phyloP scores from a whole-genome alignment of 2,113 vertebrate genomes.

The Catharus minimus region DNA sequence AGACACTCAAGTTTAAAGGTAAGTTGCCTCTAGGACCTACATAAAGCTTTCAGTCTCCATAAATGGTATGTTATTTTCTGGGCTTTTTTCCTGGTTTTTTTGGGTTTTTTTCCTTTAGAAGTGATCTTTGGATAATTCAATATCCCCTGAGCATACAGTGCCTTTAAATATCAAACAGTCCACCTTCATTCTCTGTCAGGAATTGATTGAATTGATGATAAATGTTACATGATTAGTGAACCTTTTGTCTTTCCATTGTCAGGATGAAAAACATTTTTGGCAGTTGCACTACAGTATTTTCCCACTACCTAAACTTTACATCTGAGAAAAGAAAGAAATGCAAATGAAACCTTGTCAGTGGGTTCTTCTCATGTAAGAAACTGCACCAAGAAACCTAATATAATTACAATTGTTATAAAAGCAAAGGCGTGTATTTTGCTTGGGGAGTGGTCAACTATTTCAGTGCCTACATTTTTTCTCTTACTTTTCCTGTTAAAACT shows the following conservation, averaged over 20 bases:
- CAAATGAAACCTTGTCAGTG: not conserved
- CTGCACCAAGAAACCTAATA: not conserved
- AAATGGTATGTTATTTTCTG: not conserved
- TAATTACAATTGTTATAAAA: not conserved
- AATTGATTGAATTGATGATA: not conserved
- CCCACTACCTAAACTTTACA: not conserved
- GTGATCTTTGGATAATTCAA: not conserved
- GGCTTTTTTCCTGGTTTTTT: not conserved
- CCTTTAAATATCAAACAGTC: slow-evolving; percentile 13
- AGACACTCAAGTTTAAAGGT: not conserved
- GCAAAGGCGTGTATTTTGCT: not conserved
- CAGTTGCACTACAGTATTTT: not conserved
- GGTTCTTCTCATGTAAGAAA: not conserved
- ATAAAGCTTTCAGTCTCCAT: not conserved
- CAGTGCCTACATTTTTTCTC: not conserved
- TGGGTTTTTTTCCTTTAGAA: not conserved
- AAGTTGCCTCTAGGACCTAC: not conserved
- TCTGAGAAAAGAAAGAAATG: not conserved
- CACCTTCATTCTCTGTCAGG: not conserved
- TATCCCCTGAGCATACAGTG: not conserved
- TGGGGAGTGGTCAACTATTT: not conserved
- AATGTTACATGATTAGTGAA: not conserved
- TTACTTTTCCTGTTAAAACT: not conserved
- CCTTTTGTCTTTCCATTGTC: not conserved
- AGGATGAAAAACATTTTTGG: not conserved